Conservation (phyloP, 2,113 vertebrate species). For the Pygoscelis adeliae region DNA sequence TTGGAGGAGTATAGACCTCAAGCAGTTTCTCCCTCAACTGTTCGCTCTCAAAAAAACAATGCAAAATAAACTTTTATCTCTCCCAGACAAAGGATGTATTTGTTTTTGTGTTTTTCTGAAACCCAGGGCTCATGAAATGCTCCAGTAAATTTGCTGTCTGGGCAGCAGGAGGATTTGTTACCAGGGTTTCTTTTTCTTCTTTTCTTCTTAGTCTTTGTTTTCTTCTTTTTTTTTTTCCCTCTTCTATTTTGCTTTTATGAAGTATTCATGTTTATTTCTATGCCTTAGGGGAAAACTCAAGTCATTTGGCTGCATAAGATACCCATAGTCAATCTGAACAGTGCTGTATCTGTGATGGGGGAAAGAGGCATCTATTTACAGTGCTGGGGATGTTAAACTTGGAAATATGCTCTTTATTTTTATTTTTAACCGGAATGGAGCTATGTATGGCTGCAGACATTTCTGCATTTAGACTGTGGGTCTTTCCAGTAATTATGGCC, state of each 20-base stretch:
- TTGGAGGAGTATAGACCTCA: background rate
- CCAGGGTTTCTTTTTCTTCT: background rate
- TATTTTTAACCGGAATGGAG: slow-evolving; percentile 52
- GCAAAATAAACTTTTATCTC: background rate
- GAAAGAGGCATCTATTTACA: slow-evolving; percentile 19
- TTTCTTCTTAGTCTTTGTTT: background rate
- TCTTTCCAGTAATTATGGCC: slow-evolving; percentile 57
- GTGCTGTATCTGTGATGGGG: background rate
- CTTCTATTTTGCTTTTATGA: background rate
- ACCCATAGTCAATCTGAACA: background rate
- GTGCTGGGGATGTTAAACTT: background rate
- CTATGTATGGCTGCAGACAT: slow-evolving; percentile 18
- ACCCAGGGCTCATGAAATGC: background rate
- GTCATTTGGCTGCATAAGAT: background rate
- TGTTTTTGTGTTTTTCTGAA: background rate
- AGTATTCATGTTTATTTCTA: slow-evolving; percentile 1
- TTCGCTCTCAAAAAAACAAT: background rate
- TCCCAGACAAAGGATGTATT: background rate
- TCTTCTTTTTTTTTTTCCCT: too few relatives aligned
- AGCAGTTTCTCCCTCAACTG: background rate
- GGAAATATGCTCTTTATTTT: background rate
- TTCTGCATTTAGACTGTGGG: background rate
- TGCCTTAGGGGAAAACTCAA: background rate
- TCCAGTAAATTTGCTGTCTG: background rate
- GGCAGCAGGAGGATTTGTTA: background rate